Evolutionary conservation across 2,888 invertebrate genomes (phyloP).

Genomic region (Uloborus plumipes): DNA sequence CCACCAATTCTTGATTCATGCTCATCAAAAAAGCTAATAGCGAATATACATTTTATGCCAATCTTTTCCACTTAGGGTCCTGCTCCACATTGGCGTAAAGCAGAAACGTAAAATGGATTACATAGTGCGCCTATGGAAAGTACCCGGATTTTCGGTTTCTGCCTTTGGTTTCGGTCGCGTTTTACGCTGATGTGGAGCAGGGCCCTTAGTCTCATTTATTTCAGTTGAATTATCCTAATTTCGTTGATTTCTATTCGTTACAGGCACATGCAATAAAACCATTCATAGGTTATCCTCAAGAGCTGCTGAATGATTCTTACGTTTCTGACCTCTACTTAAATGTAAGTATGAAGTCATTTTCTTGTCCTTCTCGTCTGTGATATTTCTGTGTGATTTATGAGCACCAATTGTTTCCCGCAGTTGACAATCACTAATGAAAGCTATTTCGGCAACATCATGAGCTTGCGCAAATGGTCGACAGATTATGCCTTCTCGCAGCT

Average conservation of each 20-base stretch:
- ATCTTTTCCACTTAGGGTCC: too few species aligned
- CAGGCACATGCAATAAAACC: constrained; percentile 66
- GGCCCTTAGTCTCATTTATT: too few species aligned
- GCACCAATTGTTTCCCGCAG: constrained; percentile 11
- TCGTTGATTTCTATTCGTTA: constrained; percentile 1
- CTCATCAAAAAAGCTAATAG: too few species aligned
- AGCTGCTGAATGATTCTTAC: constrained; percentile 65
- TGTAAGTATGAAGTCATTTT: constrained; percentile 48
- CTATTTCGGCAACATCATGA: constrained; percentile 83
- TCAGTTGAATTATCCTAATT: too few species aligned
- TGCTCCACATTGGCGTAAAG: too few species aligned
- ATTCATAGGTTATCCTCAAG: constrained; percentile 67
- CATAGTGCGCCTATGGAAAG: too few species aligned
- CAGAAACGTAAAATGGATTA: too few species aligned
- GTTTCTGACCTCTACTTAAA: constrained; percentile 65
- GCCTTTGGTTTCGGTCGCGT: too few species aligned
- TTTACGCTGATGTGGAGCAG: too few species aligned
- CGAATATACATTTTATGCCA: too few species aligned
- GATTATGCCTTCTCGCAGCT: constrained; percentile 84
- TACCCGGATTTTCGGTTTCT: too few species aligned
- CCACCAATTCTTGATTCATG: too few species aligned
- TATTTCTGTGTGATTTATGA: background rate
- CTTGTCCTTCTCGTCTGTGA: background rate
- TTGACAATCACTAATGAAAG: constrained; percentile 80
- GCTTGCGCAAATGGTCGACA: constrained; percentile 84